Base-by-base conservation (phyloP, 2,888 invertebrate species). In the Prosopocoilus inquinatus region DNA sequence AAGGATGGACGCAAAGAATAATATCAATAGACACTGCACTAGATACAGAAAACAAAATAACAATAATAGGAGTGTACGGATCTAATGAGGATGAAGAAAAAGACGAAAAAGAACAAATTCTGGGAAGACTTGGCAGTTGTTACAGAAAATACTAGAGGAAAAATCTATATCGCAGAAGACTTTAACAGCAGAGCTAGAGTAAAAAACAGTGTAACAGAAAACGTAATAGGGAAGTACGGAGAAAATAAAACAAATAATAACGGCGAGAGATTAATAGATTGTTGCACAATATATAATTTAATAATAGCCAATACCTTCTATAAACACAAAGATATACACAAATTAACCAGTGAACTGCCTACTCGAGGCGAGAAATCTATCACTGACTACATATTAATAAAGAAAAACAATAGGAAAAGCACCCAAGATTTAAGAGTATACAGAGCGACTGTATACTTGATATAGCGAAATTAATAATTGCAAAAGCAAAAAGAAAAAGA, bases 171-270 rank as follows among this genome's bases (percentile, higher is more conserved):
- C 47, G 34, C 47, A 44, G 57, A 53, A 2, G 53, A 57, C 16
- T 15, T 54, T n/a, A n/a, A n/a, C n/a, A n/a, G n/a, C n/a, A n/a
- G n/a, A n/a, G n/a, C n/a, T n/a, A n/a, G n/a, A n/a, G 2, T 54
- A 57, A 13, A 41, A 46, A 12, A 57, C 50, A 45, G 44, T 53
- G n/a, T n/a, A n/a, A n/a, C n/a, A 12, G 49, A 50, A 7, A 43
- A 35, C 3, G 34, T 55, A 7, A 33, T 55, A 9, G 53, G 33
- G 16, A 47, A 38, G 43, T 35, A 28, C 28, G 56, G 48, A 39
- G 56, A 56, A 47, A n/a, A 39, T 9, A 36, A n/a, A 9, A 46
- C n/a, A 47, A 56, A 54, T 41, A 53, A 56, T 13, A 54, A 56
- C 43, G 56, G 41, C 12, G 41, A 28, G n/a, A 16, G 43, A 55